Evolutionary conservation across 1,140 invertebrate species (phyloP).

Genomic region (Helicoverpa armigera): DNA sequence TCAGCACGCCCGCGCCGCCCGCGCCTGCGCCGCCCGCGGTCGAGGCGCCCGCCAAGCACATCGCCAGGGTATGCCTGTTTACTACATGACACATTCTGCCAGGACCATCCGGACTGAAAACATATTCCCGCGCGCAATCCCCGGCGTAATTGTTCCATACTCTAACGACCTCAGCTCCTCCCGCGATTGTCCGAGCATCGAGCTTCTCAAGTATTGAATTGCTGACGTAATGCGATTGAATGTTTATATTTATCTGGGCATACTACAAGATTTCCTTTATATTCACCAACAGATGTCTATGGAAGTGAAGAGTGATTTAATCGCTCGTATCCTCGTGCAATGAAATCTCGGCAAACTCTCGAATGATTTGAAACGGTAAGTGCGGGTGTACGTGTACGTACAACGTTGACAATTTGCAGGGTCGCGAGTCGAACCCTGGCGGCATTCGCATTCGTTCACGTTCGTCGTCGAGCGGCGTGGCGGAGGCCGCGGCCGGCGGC

Average conservation of each 20-base stretch:
- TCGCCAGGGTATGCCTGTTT: slow-evolving; percentile 62
- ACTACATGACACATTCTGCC: not conserved
- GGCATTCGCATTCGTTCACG: slow-evolving; percentile 75
- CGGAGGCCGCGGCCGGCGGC: slow-evolving; percentile 64
- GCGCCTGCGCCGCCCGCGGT: slow-evolving; percentile 51
- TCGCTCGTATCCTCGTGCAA: slow-evolving; percentile 53
- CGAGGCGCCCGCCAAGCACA: slow-evolving; percentile 57
- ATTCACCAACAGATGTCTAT: slow-evolving; percentile 57
- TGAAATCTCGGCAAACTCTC: slow-evolving; percentile 51
- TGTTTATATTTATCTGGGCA: slow-evolving; percentile 23
- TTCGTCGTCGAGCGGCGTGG: slow-evolving; percentile 70
- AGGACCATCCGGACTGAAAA: not conserved
- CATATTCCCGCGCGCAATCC: not conserved
- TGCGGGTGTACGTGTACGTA: slow-evolving; percentile 47
- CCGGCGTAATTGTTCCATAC: slow-evolving; percentile 4
- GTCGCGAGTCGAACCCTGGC: slow-evolving; percentile 65
- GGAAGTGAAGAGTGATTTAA: slow-evolving; percentile 53
- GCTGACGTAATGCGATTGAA: slow-evolving; percentile 25
- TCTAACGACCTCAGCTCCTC: not conserved
- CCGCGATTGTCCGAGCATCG: slow-evolving; percentile 9
- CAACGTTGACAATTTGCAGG: slow-evolving; percentile 58
- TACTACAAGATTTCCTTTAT: slow-evolving; percentile 56
- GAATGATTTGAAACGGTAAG: slow-evolving; percentile 53
- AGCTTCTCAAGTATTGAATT: slow-evolving; percentile 38
- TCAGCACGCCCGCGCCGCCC: slow-evolving; percentile 61